These are phyloP conservation scores for Paelopatides confundens DNA, from an alignment of 53 echinoderm and acorn worm genomes.

Conservation along the genomic window DNA sequence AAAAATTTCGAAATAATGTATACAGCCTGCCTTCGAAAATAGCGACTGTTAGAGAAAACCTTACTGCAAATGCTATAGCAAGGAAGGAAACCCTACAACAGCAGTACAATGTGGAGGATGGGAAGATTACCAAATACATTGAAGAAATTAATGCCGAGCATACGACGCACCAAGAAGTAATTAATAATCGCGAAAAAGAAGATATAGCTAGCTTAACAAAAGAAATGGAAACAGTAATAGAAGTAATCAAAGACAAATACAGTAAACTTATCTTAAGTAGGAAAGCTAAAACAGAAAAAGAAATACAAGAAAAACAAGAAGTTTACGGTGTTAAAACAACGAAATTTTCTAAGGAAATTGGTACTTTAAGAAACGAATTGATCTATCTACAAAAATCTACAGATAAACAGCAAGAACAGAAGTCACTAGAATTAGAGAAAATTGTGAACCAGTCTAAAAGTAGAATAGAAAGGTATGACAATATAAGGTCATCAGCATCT, in stretches of 20 bases:
- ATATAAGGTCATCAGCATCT: not conserved
- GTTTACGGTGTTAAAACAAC: not conserved
- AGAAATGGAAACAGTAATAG: not conserved
- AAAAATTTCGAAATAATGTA: not conserved
- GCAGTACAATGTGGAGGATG: not conserved
- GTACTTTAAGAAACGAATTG: not conserved
- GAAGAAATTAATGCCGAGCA: not conserved
- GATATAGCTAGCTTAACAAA: not conserved
- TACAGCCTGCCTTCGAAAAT: not conserved
- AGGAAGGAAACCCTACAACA: not conserved
- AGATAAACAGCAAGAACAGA: not conserved
- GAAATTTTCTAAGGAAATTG: not conserved
- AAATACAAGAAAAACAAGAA: not conserved
- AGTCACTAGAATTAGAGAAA: not conserved
- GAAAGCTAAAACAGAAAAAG: not conserved
- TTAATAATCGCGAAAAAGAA: not conserved
- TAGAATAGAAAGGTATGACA: not conserved
- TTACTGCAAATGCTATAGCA: not conserved
- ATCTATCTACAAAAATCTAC: not conserved
- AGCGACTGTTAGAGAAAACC: not conserved
- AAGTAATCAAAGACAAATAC: not conserved
- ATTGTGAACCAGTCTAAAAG: not conserved
- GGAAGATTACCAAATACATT: not conserved
- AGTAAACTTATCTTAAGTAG: not conserved
- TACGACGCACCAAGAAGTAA: not conserved